Evolutionary conservation across 1,140 invertebrate species (phyloP).

Genomic region (Meloidogyne floridensis): DNA sequence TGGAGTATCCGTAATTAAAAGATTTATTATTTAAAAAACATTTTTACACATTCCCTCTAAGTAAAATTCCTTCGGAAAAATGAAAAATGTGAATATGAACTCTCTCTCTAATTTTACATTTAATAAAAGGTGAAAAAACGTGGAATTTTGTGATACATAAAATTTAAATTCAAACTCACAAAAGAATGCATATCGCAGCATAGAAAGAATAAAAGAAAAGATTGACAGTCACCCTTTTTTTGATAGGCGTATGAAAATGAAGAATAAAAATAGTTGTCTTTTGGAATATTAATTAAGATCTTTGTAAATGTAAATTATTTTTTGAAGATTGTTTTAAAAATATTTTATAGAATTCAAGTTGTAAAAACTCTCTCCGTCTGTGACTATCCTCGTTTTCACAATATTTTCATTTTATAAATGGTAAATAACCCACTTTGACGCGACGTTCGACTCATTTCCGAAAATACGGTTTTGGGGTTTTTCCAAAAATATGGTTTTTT

Average conservation of each 20-base stretch:
- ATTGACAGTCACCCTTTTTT: not conserved
- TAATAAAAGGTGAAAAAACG: not conserved
- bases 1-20: too few species aligned
- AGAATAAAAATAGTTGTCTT: not conserved
- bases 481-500: too few species aligned
- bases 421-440: too few species aligned
- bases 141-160: not conserved
- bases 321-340: too few species aligned
- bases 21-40: not conserved
- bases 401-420: too few species aligned
- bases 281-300: not conserved
- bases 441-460: too few species aligned
- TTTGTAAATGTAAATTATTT: too few species aligned
- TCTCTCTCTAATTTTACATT: not conserved
- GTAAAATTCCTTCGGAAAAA: not conserved
- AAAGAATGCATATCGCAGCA: constrained; percentile 1
- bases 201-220: not conserved
- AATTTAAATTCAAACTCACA: not conserved
- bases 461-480: too few species aligned
- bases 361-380: too few species aligned
- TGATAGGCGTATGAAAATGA: not conserved
- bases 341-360: too few species aligned
- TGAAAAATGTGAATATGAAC: too few species aligned
- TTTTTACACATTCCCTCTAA: not conserved
- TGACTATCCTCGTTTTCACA: too few species aligned